Base-by-base conservation (phyloP, 1,140 invertebrate genomes). In the Anastrepha ludens region DNA sequence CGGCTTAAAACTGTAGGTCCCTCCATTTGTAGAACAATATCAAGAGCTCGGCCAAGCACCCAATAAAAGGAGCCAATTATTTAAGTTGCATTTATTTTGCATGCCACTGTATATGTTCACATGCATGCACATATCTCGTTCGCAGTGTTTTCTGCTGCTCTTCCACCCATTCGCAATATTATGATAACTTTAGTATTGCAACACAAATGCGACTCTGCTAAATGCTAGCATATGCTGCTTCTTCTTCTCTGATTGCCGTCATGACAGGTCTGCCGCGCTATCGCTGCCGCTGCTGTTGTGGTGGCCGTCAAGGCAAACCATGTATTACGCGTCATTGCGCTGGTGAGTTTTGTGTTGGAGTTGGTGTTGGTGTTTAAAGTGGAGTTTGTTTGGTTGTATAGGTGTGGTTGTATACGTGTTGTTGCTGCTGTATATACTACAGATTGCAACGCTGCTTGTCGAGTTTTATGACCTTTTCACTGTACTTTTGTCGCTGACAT, bases 391-490 rank as follows among this genome's bases (percentile, higher is more conserved):
- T 39, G 41, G 67, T 74, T 44, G 15, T 62, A 13, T 62, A 17
- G 1, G 17, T 1, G 39, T 74, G 39, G 20, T 41, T 74, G 67
- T 47, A 44, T 5, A 44, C 50, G 0, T 55, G 50, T 62, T 62
- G 8, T 62, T 62, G 60, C 15, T 62, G 60, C n/a, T 81, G n/a
- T 8, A 17, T 20, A 81, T 81, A 20, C 20, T 55, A 47, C 1
- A 11, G 39, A 5, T 44, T 55, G 6, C 74, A 55, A 58, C 74
- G 44, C 15, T 20, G 47, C 74, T 81, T 55, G 17, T 55, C 8
- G 74, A 81, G 74, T 81, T 81, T 20, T 81, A 81, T 81, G 74
- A 81, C 74, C 74, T 81, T 81, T 81, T 74, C 67, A 74, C 67
- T 44, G 47, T 81, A 81, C 17, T 81, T 55, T 55, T 55, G 50